These are phyloP conservation scores for Phyllopteryx taeniolatus DNA, from an alignment of 2,113 vertebrate species.

Conservation along the genomic window DNA sequence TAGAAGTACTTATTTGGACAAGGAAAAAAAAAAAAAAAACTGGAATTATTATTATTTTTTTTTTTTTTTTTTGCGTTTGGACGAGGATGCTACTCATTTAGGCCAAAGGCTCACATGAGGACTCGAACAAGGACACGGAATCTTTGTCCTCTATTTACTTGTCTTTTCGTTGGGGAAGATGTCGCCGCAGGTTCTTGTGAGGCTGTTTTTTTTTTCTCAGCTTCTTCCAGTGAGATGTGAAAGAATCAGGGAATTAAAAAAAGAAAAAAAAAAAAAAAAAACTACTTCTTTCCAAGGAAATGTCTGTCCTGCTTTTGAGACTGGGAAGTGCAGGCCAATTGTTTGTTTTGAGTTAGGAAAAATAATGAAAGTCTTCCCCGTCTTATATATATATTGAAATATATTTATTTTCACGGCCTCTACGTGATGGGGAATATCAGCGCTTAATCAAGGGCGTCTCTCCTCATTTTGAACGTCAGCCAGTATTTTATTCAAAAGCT, in stretches of 20 bases:
- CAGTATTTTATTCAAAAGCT: conserved; percentile 75
- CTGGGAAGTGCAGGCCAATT: conserved; percentile 46
- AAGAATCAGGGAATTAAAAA: conserved; percentile 21
- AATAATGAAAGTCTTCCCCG: conserved; percentile 38
- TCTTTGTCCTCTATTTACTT: conserved; percentile 13
- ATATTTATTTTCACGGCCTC: conserved; percentile 68
- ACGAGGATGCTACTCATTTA: conserved; percentile 46
- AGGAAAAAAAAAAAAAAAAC: conserved; percentile 58
- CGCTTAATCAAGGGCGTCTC: conserved; percentile 42
- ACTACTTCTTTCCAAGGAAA: conserved; percentile 33
- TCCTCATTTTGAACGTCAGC: conserved; percentile 58
- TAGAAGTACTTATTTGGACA: conserved; percentile 53
- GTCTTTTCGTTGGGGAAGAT: conserved; percentile 29
- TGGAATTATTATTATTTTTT: conserved; percentile 36
- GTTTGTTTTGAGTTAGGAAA: conserved; percentile 56
- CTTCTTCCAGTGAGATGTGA: conserved; percentile 42
- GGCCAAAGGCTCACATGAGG: conserved; percentile 59
- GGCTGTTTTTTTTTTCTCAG: conserved; percentile 42
- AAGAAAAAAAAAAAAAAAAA: conserved; percentile 26
- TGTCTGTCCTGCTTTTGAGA: conserved; percentile 50
- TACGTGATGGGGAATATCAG: conserved; percentile 51
- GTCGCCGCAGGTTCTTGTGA: conserved; percentile 33
- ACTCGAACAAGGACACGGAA: conserved; percentile 47
- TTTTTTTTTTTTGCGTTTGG: conserved; percentile 47
- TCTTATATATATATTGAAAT: conserved; percentile 41